Evolutionary conservation across 2,797 vertebrate species (phyloP).

Genomic region (Buphagus erythrorhynchus): DNA sequence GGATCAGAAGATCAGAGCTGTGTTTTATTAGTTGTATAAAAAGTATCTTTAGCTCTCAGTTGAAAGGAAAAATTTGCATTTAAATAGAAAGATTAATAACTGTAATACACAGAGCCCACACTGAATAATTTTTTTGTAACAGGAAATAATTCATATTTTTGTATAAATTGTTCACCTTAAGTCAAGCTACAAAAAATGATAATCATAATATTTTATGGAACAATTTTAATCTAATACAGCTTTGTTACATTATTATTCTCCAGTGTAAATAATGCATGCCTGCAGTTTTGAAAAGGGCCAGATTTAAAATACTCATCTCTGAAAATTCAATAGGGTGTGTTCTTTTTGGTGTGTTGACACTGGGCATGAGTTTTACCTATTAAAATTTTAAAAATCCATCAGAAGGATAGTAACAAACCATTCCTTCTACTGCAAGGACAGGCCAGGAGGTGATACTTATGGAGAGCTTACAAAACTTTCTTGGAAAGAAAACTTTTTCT

Average conservation of each 20-base stretch:
- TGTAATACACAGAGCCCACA: conserved; percentile 71
- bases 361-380: neutral
- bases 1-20: conserved; percentile 74
- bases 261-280: conserved; percentile 53
- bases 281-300: conserved; percentile 10
- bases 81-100: conserved; percentile 84
- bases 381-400: neutral
- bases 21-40: conserved; percentile 76
- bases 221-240: conserved; percentile 54
- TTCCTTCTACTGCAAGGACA: neutral
- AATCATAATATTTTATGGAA: conserved; percentile 65
- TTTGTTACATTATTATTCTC: conserved; percentile 53
- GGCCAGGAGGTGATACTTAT: neutral
- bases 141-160: conserved; percentile 77
- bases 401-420: neutral
- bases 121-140: conserved; percentile 75
- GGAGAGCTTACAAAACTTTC: neutral
- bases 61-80: conserved; percentile 82
- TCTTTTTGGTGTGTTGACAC: neutral
- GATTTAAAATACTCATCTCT: conserved; percentile 42
- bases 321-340: neutral
- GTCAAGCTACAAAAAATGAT: conserved; percentile 63
- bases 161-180: conserved; percentile 71
- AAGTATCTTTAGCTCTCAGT: conserved; percentile 71
- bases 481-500: neutral